phyloP scores from a whole-genome alignment of 2,113 vertebrate species.

The Ascaphus truei region DNA sequence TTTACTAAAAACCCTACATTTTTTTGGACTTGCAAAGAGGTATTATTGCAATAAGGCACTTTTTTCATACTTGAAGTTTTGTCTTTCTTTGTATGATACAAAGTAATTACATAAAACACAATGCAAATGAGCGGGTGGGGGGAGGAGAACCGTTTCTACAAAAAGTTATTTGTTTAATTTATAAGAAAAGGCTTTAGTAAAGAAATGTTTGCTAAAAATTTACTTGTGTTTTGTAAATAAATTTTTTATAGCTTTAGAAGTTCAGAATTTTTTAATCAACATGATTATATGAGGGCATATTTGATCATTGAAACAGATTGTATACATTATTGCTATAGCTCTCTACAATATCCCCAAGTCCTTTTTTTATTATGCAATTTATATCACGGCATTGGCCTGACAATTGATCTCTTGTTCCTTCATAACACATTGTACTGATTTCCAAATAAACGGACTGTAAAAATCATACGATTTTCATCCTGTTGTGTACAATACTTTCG shows the following conservation, averaged over 20 bases:
- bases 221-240: conserved; percentile 58
- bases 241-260: conserved; percentile 44
- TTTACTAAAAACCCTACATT: conserved; percentile 96
- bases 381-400: conserved; percentile 17
- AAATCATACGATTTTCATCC: no score
- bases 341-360: background rate
- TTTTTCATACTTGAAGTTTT: conserved; percentile 94
- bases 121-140: conserved; percentile 63
- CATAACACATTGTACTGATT: conserved; percentile 13
- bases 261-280: conserved; percentile 17
- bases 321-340: conserved; percentile 2
- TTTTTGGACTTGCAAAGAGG: conserved; percentile 98
- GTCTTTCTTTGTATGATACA: conserved; percentile 75
- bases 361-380: conserved; percentile 23
- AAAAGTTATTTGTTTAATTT: conserved; percentile 72
- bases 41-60: conserved; percentile 99
- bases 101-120: conserved; percentile 73
- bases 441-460: conserved; percentile 29
- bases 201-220: conserved; percentile 65
- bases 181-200: conserved; percentile 74
- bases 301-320: conserved; percentile 1
- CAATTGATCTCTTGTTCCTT: conserved; percentile 5
- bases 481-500: no score
- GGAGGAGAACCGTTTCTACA: conserved; percentile 58
- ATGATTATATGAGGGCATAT: background rate